phyloP scores from a whole-genome alignment of 2,888 invertebrate genomes.

The Odontomyia ornata region DNA sequence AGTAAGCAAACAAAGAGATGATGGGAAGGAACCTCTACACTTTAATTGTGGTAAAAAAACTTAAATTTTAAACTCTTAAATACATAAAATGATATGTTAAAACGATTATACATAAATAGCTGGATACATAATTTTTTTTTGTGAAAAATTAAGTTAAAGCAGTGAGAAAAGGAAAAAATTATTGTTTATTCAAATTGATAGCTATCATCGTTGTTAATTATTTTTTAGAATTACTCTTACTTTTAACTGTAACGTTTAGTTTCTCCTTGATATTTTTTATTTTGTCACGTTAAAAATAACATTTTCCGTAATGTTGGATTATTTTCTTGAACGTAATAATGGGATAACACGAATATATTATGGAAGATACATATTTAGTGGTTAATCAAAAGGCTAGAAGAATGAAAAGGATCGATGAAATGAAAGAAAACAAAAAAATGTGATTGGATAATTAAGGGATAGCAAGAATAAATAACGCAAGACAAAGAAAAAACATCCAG shows the following conservation, averaged over 20 bases:
- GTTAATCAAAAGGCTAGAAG: conserved; percentile 30
- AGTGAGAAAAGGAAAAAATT: conserved; percentile 12
- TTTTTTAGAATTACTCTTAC: conserved; percentile 36
- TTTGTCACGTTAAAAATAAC: conserved; percentile 25
- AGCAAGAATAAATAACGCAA: background rate
- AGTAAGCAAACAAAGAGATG: conserved; percentile 25
- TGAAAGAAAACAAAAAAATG: conserved; percentile 31
- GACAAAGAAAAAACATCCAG: conserved; percentile 2
- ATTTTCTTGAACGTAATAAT: conserved; percentile 17
- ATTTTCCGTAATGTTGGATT: conserved; percentile 39
- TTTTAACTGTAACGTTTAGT: conserved; percentile 18
- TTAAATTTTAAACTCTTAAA: conserved; percentile 35
- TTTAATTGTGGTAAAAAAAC: conserved; percentile 35
- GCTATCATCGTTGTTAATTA: conserved; percentile 38
- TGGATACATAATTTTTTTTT: conserved; percentile 10
- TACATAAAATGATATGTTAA: conserved; percentile 37
- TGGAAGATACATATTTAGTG: conserved; percentile 33
- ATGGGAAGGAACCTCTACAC: conserved; percentile 15
- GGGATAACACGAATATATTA: conserved; percentile 28
- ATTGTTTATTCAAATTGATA: conserved; percentile 20
- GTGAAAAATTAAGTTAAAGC: conserved; percentile 13
- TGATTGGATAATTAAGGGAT: conserved; percentile 32
- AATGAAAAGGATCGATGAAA: background rate
- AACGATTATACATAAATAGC: conserved; percentile 32
- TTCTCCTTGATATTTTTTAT: conserved; percentile 30